Evolutionary conservation across 1,140 invertebrate genomes (phyloP).

Genomic region (Eupristina koningsbergeri): DNA sequence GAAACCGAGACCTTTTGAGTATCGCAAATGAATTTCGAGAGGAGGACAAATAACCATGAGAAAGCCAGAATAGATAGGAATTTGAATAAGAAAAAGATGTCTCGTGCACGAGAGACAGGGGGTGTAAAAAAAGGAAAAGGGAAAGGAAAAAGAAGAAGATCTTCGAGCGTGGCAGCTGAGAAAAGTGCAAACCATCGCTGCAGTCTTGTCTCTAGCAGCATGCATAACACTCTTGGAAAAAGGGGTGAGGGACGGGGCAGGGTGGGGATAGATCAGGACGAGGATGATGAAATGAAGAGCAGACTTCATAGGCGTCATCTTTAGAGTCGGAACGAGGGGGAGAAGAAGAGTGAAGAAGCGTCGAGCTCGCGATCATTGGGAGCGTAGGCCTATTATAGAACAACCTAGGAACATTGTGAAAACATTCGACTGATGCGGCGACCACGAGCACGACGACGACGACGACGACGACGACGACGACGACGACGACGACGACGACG

Average conservation of each 20-base stretch:
- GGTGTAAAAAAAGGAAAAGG: background rate
- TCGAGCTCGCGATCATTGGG: constrained; percentile 59
- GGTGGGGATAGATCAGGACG: background rate
- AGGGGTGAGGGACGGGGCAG: background rate
- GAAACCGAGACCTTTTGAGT: background rate
- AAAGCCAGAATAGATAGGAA: constrained; percentile 30
- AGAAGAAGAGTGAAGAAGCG: constrained; percentile 11
- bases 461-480: too few relatives aligned
- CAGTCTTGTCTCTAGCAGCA: background rate
- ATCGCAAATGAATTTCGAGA: background rate
- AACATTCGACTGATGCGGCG: constrained; percentile 55
- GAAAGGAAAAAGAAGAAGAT: too few relatives aligned
- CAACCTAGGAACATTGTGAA: constrained; percentile 62
- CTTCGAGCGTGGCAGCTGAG: background rate
- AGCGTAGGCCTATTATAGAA: constrained; percentile 66
- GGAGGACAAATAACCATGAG: background rate
- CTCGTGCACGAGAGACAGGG: background rate
- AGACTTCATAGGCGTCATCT: constrained; percentile 31
- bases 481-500: too few relatives aligned
- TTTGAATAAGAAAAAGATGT: constrained; percentile 33
- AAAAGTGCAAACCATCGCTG: background rate
- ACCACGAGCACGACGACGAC: constrained; percentile 39
- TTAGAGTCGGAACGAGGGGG: constrained; percentile 28
- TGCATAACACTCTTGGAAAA: background rate
- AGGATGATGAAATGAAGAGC: constrained; percentile 46